phyloP scores from a whole-genome alignment of 1,140 invertebrate genomes.

The Sipha flava region DNA sequence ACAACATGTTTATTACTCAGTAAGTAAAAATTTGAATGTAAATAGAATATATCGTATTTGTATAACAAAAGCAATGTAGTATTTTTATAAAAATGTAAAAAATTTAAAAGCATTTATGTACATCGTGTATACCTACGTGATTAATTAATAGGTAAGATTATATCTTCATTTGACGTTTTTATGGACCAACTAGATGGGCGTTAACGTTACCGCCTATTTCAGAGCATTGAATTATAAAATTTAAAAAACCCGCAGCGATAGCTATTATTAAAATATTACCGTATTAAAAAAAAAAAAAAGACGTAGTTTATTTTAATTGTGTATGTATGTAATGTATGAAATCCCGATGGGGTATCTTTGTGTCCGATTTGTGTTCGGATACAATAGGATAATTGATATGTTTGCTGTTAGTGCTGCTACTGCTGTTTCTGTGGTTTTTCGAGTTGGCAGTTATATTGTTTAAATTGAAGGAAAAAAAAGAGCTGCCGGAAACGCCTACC shows the following conservation, averaged over 20 bases:
- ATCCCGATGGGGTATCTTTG: constrained; percentile 32
- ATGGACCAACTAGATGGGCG: constrained; percentile 5
- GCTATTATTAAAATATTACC: constrained; percentile 24
- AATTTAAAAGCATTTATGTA: no score
- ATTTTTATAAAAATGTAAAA: no score
- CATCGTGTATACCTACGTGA: neutral
- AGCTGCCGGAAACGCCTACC: constrained; percentile 32
- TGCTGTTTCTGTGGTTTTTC: constrained; percentile 18
- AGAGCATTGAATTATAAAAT: neutral
- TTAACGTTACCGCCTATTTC: neutral
- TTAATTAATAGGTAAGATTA: neutral
- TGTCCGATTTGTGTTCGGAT: constrained; percentile 26
- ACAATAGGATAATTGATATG: constrained; percentile 32
- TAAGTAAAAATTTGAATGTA: no score
- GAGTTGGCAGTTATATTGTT: constrained; percentile 31
- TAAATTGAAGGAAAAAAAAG: constrained; percentile 14
- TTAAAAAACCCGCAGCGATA: neutral
- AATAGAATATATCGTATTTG: no score
- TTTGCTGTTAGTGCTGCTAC: constrained; percentile 4
- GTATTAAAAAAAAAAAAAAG: neutral
- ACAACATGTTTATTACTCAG: no score
- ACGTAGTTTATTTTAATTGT: constrained; percentile 2
- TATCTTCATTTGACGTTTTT: constrained; percentile 25
- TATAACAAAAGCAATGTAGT: no score
- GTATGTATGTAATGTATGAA: constrained; percentile 17